Percentiles rank a stretch among this genome's conserved stretches.
Evolutionary conservation across 2,888 invertebrate genomes (phyloP).

Genomic region (Drosophila meridionalis): DNA sequence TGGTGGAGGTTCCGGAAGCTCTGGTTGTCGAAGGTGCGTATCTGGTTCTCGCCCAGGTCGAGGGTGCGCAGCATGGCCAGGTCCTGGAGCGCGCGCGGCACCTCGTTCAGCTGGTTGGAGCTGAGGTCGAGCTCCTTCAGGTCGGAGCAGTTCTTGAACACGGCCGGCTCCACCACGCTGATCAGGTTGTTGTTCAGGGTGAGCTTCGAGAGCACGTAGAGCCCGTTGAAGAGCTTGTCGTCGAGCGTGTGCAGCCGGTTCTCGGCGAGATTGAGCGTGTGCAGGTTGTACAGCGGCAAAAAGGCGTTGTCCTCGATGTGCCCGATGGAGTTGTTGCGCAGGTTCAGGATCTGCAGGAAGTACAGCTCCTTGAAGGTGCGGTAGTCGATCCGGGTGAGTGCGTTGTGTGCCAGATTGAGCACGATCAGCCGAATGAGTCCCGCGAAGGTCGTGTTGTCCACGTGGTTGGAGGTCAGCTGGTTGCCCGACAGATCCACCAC

Average conservation of each 20-base stretch:
- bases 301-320: slow-evolving; percentile 95
- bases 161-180: slow-evolving; percentile 90
- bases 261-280: slow-evolving; percentile 94
- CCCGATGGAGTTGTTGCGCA: slow-evolving; percentile 94
- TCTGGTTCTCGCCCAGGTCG: slow-evolving; percentile 96
- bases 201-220: slow-evolving; percentile 93
- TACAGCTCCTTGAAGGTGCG: slow-evolving; percentile 94
- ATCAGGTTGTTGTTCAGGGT: slow-evolving; percentile 94
- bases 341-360: slow-evolving; percentile 93
- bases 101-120: slow-evolving; percentile 92
- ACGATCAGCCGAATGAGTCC: slow-evolving; percentile 94
- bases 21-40: slow-evolving; percentile 91
- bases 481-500: slow-evolving; percentile 94
- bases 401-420: slow-evolving; percentile 93
- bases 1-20: slow-evolving; percentile 94
- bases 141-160: slow-evolving; percentile 95
- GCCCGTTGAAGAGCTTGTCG: slow-evolving; percentile 92
- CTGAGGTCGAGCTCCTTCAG: slow-evolving; percentile 95
- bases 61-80: slow-evolving; percentile 93
- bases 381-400: slow-evolving; percentile 92
- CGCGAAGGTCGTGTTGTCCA: slow-evolving; percentile 94
- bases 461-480: slow-evolving; percentile 92
- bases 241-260: slow-evolving; percentile 93
- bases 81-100: slow-evolving; percentile 93
- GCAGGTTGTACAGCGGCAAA: slow-evolving; percentile 93